A percentile compares a stretch with the other conserved stretches of the same genome.
These are phyloP conservation scores for Aricia artaxerxes DNA, from an alignment of 2,888 invertebrate genomes.

Conservation along the genomic window DNA sequence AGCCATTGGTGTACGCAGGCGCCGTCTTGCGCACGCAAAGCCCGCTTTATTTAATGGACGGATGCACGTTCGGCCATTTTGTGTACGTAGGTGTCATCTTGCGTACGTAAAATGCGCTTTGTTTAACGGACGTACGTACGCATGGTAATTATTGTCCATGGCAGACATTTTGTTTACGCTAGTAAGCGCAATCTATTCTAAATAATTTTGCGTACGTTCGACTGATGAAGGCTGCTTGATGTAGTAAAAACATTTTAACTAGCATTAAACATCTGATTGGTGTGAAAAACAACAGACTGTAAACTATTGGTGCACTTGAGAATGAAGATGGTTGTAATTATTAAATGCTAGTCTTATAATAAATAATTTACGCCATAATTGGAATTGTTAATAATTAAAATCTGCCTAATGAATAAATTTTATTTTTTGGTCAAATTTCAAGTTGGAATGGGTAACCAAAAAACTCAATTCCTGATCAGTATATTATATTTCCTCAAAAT, in stretches of 20 bases:
- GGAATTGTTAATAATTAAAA: neutral
- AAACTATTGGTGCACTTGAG: too few relatives aligned
- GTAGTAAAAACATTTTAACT: neutral
- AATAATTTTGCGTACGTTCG: neutral
- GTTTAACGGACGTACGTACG: too few relatives aligned
- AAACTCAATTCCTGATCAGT: neutral
- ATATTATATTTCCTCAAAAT: conserved; percentile 14
- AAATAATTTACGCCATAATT: neutral
- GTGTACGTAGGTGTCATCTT: neutral
- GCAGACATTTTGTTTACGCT: neutral
- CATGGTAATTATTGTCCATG: neutral
- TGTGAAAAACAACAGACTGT: too few relatives aligned
- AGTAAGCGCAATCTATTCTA: neutral
- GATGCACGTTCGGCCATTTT: neutral
- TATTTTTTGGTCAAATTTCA: neutral
- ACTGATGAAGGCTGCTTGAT: neutral
- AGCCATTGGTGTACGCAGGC: neutral
- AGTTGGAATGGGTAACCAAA: neutral
- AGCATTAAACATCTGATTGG: too few relatives aligned
- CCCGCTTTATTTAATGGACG: neutral
- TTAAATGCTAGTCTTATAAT: neutral
- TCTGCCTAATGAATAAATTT: neutral
- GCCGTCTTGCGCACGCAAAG: neutral
- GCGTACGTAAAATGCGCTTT: neutral
- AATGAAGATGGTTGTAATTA: too few relatives aligned